phyloP scores from a whole-genome alignment of 1,140 invertebrate genomes.

The Ooceraea biroi region DNA sequence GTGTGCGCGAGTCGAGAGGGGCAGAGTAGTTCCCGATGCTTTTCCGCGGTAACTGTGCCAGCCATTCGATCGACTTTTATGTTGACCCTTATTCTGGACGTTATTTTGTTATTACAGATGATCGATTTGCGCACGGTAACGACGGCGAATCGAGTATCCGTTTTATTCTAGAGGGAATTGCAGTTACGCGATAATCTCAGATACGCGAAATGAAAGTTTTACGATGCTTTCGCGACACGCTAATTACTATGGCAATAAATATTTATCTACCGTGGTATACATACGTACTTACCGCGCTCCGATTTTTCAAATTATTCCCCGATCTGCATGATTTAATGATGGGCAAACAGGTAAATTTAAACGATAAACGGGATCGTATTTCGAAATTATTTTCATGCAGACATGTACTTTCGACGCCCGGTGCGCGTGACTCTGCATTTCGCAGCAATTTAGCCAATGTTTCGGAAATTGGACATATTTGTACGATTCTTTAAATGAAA shows the following conservation, averaged over 20 bases:
- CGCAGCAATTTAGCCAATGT: conserved; percentile 46
- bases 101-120: background rate
- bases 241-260: conserved; percentile 41
- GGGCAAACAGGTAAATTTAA: conserved; percentile 44
- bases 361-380: conserved; percentile 18
- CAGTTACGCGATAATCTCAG: background rate
- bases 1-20: background rate
- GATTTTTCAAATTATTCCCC: conserved; percentile 25
- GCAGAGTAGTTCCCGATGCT: background rate
- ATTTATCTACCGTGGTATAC: conserved; percentile 24
- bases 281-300: background rate
- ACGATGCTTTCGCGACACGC: background rate
- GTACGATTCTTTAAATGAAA: conserved; percentile 38
- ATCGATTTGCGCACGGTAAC: background rate
- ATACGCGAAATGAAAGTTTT: conserved; percentile 22
- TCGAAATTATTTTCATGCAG: conserved; percentile 41
- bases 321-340: conserved; percentile 44
- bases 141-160: background rate
- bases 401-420: conserved; percentile 15
- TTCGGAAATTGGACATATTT: conserved; percentile 47
- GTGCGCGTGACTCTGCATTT: conserved; percentile 42
- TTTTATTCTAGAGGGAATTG: conserved; percentile 27
- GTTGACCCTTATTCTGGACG: conserved; percentile 14
- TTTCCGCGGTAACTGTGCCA: background rate
- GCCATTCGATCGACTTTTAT: conserved; percentile 40